Base-by-base conservation (phyloP, 2,797 vertebrate species). In the Tenualosa ilisha region DNA sequence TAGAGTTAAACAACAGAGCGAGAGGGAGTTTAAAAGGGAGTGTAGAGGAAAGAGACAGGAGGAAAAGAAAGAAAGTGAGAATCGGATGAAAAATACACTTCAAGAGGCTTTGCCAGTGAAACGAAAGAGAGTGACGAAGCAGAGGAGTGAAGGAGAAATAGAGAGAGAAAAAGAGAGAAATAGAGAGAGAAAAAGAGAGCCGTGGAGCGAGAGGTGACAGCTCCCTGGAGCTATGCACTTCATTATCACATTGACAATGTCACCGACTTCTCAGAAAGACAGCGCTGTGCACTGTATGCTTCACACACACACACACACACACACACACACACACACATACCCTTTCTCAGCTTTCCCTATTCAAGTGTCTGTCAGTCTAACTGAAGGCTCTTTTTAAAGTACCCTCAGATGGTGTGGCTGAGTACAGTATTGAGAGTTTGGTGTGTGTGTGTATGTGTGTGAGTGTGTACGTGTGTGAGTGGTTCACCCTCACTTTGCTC, bases 341-440 rank as follows among this genome's bases (percentile, higher is more conserved):
- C 24, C 22, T 31, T 68, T 68, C 31, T 87, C 86, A 61, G 37
- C 81, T 83, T 49, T 86, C 24, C 20, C 83, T 85, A 85, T 86
- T 88, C 85, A 88, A 84, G 26, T 83, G 83, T 85, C 85, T 83
- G 49, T 68, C 56, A 22, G 20, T 84, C 81, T 84, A 81, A 84
- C 20, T 75, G 84, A 79, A 81, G 26, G 20, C 50, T 15, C 84
- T 84, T 85, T 85, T 83, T 82, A 85, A 82, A 85, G 79, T 56
- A 61, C 84, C 63, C 63, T 68, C 63, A 51, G 59, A 72, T 56
- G 63, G 82, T 81, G n/a, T 82, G 54, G 46, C 82, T 0, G 83
- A 83, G 84, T 72, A 83, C 61, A 37, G 51, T 59, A 65, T 81
- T 56, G 61, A 83, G 72, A 65, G 84, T 54, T 4, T 54, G 17